Percentiles rank a stretch among this genome's conserved stretches.
phyloP scores from a whole-genome alignment of 1,140 invertebrate genomes.

The Ericerus pela region DNA sequence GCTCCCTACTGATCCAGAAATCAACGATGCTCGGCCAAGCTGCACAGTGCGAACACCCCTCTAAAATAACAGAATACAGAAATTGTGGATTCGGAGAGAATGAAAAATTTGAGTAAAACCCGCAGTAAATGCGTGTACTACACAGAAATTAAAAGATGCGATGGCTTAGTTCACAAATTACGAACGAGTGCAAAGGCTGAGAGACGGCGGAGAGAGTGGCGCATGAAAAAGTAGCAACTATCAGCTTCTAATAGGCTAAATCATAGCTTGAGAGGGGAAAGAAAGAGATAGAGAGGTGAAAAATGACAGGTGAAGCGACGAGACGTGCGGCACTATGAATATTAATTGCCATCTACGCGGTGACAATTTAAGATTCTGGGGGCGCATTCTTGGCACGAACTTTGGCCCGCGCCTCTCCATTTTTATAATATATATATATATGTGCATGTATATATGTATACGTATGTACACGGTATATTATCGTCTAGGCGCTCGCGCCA shows the following conservation, averaged over 20 bases:
- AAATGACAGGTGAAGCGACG: background rate
- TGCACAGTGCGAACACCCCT: too few relatives aligned
- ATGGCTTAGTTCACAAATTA: conserved; percentile 7
- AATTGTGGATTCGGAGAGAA: too few relatives aligned
- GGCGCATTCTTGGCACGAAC: conserved; percentile 11
- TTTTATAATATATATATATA: conserved; percentile 5
- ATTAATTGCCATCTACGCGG: conserved; percentile 6
- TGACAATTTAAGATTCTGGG: conserved; percentile 10
- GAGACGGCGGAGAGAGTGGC: background rate
- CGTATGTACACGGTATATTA: too few relatives aligned
- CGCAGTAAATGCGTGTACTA: conserved; percentile 1
- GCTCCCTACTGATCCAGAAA: too few relatives aligned
- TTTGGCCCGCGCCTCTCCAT: background rate
- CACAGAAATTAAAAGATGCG: conserved; percentile 3
- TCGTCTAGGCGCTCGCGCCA: conserved; percentile 3
- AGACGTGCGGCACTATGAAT: background rate
- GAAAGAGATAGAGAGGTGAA: background rate
- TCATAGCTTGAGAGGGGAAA: background rate
- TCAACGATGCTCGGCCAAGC: too few relatives aligned
- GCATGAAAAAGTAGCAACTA: background rate
- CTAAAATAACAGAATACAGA: too few relatives aligned
- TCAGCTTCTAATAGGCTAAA: too few relatives aligned
- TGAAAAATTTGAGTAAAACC: background rate
- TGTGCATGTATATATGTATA: too few relatives aligned
- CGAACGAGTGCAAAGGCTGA: background rate